Base-by-base conservation (phyloP, 2,888 invertebrate genomes). In the Zele albiditarsus region DNA sequence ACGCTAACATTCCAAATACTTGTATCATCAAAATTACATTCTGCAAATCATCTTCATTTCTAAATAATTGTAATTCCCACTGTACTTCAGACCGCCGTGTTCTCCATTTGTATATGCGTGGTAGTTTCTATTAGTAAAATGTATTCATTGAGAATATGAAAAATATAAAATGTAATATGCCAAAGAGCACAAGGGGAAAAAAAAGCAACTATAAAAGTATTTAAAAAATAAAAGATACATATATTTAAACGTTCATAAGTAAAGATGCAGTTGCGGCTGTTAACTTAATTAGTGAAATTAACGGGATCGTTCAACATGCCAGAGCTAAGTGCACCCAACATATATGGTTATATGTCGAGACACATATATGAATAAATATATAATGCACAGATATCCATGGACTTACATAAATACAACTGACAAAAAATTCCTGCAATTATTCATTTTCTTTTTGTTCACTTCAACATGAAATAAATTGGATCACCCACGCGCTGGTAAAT, bases 241-340 rank as follows among this genome's bases (percentile, higher is more conserved):
- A 20, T 53, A 31, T 33, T 27, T 58, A 58, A 84, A 84, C 77
- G 79, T 80, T 79, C 77, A 78, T 78, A 81, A 82, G 71, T 79
- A 79, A 76, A 73, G 69, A 75, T 79, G 78, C 79, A 79, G 77
- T 78, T 77, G 80, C 77, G 75, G 80, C 80, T 81, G 86, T 88
- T 89, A 88, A 88, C 85, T 89, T 86, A 87, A 88, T 89, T 89
- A 89, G 88, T 84, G 77, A 85, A 88, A 88, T 89, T 88, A 89
- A 88, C 88, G 83, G 83, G 77, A 79, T 82, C 82, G 82, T 82
- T 86, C 83, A 78, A 83, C 86, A 84, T 83, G 82, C 78, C 80
- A 77, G 74, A 82, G 86, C 84, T 87, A 84, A 87, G 78, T 84
- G 83, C 80, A 63, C 71, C 74, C 66, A 25, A 49, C 66, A 46